Base-by-base conservation (phyloP, 2,888 invertebrate species). In the Morpho achilles region DNA sequence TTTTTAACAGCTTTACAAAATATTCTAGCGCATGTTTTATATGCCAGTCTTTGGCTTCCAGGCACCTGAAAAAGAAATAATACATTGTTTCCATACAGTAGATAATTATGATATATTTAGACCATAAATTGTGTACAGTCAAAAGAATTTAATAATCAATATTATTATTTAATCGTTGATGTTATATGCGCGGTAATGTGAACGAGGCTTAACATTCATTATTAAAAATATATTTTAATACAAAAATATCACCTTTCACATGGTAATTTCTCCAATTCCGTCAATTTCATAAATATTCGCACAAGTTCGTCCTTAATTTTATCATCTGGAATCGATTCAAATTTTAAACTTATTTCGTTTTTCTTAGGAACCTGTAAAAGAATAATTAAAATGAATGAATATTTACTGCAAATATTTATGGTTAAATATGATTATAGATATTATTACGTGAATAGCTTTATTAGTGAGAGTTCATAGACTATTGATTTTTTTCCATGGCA, bases 1-100 rank as follows among this genome's bases (percentile, higher is more conserved):
- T 54, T 59, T 82, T 85, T 8, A 82, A 56, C 7, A 84, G 64
- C 39, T 74, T 76, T 8, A 76, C 69, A 62, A 84, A 88, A 65
- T 83, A 74, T 44, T 86, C 80, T 7, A 90, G 59, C 32, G 86
- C 87, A 32, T 71, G 65, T 60, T 75, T 78, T 8, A 94, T 87
- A 76, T 95, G 91, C 93, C 94, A 95, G 22, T 90, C 82, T 66
- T 93, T 93, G 62, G 92, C 86, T 69, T 93, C 92, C 60, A 95
- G 80, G 70, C 94, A 95, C 69, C 94, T 94, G 79, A 59, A 90
- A 87, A 60, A 67, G 48, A 63, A 61, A 8, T 23, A 16, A 7
- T 53, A 46, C 22, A 7, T 46, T 46, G 1, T 46, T 22, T 16
- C 3, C 2, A 46, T 22, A 8, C 5, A 5, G 8, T 32, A 9